phyloP scores from a whole-genome alignment of 2,888 invertebrate genomes.

The Fragum sueziense region DNA sequence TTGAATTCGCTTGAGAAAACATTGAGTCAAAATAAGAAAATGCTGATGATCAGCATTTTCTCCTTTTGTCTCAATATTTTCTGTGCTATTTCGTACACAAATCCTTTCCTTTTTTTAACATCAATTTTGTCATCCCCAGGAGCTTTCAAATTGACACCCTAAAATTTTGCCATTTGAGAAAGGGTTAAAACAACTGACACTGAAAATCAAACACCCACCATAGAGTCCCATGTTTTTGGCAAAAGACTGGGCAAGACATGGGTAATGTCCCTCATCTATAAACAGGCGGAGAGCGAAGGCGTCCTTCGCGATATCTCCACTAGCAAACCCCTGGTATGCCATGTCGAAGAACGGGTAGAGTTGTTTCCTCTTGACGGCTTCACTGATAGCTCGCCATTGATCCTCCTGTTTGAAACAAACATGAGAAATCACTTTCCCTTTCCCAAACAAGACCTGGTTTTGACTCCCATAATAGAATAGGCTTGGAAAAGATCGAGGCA shows the following conservation, averaged over 20 bases:
- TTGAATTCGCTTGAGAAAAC: too few relatives aligned
- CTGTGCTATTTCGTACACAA: too few relatives aligned
- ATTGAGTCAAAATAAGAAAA: too few relatives aligned
- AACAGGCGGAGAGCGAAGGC: constrained; percentile 94
- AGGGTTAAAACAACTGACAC: neutral
- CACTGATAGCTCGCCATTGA: constrained; percentile 95
- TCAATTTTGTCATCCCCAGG: too few relatives aligned
- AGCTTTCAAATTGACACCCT: neutral
- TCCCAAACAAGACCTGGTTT: too few relatives aligned
- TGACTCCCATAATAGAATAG: too few relatives aligned
- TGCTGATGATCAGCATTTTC: too few relatives aligned
- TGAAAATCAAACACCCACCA: constrained; percentile 84
- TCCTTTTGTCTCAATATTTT: too few relatives aligned
- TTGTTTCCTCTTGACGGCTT: constrained; percentile 88
- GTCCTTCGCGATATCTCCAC: constrained; percentile 91
- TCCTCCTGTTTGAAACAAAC: constrained; percentile 84
- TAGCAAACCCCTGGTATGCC: constrained; percentile 92
- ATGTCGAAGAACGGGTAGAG: constrained; percentile 97
- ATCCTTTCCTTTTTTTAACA: too few relatives aligned
- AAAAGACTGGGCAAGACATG: constrained; percentile 95
- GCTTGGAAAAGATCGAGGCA: too few relatives aligned
- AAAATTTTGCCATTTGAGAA: neutral
- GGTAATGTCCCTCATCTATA: constrained; percentile 92
- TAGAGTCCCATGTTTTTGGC: constrained; percentile 98
- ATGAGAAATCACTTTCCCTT: neutral